Percentiles rank a stretch among this genome's conserved stretches.
phyloP scores from a whole-genome alignment of 2,888 invertebrate species.

The Xanthorhoe designata region DNA sequence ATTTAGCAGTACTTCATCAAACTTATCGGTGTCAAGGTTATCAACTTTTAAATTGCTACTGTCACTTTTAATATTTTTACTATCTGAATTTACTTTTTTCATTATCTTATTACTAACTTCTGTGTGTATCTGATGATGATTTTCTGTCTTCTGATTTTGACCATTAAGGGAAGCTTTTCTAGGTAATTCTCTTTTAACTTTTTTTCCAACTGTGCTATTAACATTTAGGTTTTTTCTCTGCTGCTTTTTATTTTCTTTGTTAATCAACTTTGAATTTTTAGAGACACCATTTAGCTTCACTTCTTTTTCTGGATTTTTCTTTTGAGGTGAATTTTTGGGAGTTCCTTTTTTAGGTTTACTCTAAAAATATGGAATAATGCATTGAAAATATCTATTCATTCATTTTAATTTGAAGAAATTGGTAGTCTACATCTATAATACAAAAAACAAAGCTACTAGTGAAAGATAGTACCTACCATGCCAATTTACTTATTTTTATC shows the following conservation, averaged over 20 bases:
- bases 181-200: conserved; percentile 3
- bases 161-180: conserved; percentile 20
- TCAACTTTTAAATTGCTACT: conserved; percentile 43
- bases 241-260: conserved; percentile 22
- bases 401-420: too few relatives aligned
- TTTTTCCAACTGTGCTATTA: conserved; percentile 9
- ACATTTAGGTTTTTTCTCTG: background rate
- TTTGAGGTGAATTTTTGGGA: conserved; percentile 13
- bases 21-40: conserved; percentile 55
- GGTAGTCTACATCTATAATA: too few relatives aligned
- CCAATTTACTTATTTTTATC: too few relatives aligned
- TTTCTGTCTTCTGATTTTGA: conserved; percentile 1
- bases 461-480: too few relatives aligned
- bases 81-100: conserved; percentile 21
- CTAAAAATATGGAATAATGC: conserved; percentile 7
- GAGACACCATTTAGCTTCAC: conserved; percentile 13
- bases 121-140: too few relatives aligned
- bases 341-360: conserved; percentile 11
- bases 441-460: too few relatives aligned
- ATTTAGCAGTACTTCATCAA: conserved; percentile 62
- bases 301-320: conserved; percentile 1
- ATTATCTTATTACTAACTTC: conserved; percentile 17
- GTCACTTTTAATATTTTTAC: conserved; percentile 35
- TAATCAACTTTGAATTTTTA: conserved; percentile 23
- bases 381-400: too few relatives aligned